phyloP scores from a whole-genome alignment of 2,113 vertebrate genomes.

The Pomatostomus ruficeps region DNA sequence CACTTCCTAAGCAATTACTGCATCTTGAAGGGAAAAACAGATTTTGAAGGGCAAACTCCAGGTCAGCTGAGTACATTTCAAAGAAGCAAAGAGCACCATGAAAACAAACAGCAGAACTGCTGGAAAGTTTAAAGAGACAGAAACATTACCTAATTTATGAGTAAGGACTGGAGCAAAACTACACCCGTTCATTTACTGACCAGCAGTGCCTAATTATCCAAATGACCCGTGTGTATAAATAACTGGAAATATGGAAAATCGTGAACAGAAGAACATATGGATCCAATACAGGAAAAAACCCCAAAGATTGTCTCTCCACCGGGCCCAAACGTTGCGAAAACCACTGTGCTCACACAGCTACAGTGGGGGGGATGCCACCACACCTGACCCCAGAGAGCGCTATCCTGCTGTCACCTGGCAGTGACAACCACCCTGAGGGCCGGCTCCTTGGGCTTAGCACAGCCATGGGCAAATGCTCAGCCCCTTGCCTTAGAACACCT shows the following conservation, averaged over 20 bases:
- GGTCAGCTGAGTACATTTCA: background rate
- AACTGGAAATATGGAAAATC: accelerated
- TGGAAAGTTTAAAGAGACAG: background rate
- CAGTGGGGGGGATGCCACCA: background rate
- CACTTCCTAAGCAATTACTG: background rate
- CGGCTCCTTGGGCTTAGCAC: background rate
- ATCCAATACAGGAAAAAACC: background rate
- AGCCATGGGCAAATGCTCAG: accelerated
- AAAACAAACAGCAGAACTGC: background rate
- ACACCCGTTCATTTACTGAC: accelerated
- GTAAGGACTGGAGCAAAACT: background rate
- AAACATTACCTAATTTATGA: background rate
- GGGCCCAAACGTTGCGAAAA: background rate
- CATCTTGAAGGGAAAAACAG: background rate
- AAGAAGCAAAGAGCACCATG: background rate
- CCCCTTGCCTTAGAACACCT: background rate
- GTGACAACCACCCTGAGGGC: accelerated
- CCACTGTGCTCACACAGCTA: accelerated
- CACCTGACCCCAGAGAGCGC: background rate
- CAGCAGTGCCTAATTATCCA: background rate
- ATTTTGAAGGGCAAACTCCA: background rate
- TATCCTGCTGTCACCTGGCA: background rate
- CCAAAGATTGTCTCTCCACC: background rate
- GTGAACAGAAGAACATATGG: accelerated
- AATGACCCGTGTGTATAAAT: accelerated